Conservation (phyloP, 2,888 invertebrate species). For the Eupeodes luniger region DNA sequence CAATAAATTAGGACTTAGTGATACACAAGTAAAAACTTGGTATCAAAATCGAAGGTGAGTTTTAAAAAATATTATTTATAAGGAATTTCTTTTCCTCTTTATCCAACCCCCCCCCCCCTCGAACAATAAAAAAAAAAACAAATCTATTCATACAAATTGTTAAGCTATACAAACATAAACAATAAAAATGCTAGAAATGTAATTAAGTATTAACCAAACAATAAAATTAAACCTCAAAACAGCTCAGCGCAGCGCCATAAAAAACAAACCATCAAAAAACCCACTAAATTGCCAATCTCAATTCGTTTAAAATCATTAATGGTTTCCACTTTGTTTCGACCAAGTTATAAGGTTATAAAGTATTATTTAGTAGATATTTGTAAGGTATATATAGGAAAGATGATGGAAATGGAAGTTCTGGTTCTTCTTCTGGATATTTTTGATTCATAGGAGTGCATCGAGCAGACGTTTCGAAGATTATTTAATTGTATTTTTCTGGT, state of each 20-base stretch:
- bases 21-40: constrained; percentile 99
- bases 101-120: no score
- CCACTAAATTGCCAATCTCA: constrained; percentile 71
- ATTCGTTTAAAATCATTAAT: constrained; percentile 70
- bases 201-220: constrained; percentile 59
- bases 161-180: constrained; percentile 28
- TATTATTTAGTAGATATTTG: no score
- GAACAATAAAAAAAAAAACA: neutral
- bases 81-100: no score
- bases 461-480: neutral
- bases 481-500: constrained; percentile 37
- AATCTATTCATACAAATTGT: neutral
- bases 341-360: constrained; percentile 9
- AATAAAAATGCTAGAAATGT: constrained; percentile 27
- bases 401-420: constrained; percentile 7
- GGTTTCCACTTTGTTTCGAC: constrained; percentile 64
- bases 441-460: constrained; percentile 7
- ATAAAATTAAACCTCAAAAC: constrained; percentile 33
- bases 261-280: constrained; percentile 10
- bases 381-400: no score
- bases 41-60: constrained; percentile 98
- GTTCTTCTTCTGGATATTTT: no score
- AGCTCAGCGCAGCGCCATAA: constrained; percentile 13
- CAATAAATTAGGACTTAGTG: constrained; percentile 96
- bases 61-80: neutral